Base-by-base conservation (phyloP, 2,888 invertebrate species). In the Diarsia dahlii region DNA sequence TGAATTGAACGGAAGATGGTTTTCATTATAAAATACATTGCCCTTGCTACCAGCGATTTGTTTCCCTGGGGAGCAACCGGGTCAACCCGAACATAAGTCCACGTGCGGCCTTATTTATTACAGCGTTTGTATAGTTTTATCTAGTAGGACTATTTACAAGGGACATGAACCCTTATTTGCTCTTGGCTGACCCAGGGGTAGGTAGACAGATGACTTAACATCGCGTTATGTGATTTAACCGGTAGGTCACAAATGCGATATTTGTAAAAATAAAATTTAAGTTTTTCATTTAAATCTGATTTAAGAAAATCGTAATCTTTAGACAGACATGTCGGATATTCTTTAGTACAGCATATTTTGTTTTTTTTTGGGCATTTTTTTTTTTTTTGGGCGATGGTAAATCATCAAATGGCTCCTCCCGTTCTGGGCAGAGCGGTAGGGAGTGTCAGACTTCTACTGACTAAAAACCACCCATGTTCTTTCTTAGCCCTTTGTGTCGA, bases 151-250 rank as follows among this genome's bases (percentile, higher is more conserved):
- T 84, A 58, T 84, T 68, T 74, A 71, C 60, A 62, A 5, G 10
- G 54, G 54, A 39, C 23, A 68, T 50, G 20, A 74, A 67, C 70
- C 70, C 70, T 74, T 74, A 84, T 84, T 81, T 81, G 56, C 39
- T 46, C 13, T 67, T 50, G 28, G 34, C 46, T 48, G 39, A 63
- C 48, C 45, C 39, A 46, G 34, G 60, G 62, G 15, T 58, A 48
- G 12, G n/a, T 48, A 52, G 8, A 18, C 3, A 48, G 46, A 28
- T 79, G 20, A 64, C 13, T 28, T 50, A 23, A 50, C n/a, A 15
- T 65, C 18, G 12, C 8, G 34, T 23, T 39, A 13, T 39, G 13
- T 5, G 23, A 13, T 62, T 62, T 39, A 48, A 20, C 60, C 15
- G 4, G 2, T 8, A 12, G 2, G 20, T 28, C 50, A n/a, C 45